Conservation (phyloP, 2,113 vertebrate genomes). For the Oxyura jamaicensis region DNA sequence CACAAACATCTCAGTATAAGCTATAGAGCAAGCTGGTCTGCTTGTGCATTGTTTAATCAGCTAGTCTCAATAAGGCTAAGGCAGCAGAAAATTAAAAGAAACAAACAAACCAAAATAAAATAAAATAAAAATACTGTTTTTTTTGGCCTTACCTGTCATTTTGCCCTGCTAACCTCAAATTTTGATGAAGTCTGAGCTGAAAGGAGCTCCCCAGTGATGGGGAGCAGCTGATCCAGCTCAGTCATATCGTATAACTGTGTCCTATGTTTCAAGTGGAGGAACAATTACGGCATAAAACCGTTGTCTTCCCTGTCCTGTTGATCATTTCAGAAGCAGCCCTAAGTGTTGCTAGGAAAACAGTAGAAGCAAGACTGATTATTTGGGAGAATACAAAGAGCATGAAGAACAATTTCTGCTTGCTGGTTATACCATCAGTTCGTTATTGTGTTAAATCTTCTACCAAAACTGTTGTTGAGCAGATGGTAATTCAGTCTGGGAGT, state of each 20-base stretch:
- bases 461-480: background rate
- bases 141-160: too few relatives aligned
- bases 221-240: background rate
- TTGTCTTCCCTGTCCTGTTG: background rate
- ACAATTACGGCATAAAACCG: background rate
- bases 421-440: background rate
- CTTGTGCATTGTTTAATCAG: background rate
- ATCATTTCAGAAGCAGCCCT: background rate
- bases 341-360: background rate
- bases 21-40: background rate
- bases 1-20: too few relatives aligned
- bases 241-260: background rate
- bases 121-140: too few relatives aligned
- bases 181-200: too few relatives aligned
- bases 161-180: too few relatives aligned
- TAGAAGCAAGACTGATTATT: background rate
- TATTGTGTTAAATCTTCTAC: background rate
- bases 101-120: background rate
- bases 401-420: background rate
- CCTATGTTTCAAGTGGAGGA: background rate
- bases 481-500: background rate
- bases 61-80: background rate
- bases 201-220: background rate
- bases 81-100: background rate
- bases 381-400: background rate